phyloP scores from a whole-genome alignment of 1,140 invertebrate genomes.

The Mactra quadrangularis region DNA sequence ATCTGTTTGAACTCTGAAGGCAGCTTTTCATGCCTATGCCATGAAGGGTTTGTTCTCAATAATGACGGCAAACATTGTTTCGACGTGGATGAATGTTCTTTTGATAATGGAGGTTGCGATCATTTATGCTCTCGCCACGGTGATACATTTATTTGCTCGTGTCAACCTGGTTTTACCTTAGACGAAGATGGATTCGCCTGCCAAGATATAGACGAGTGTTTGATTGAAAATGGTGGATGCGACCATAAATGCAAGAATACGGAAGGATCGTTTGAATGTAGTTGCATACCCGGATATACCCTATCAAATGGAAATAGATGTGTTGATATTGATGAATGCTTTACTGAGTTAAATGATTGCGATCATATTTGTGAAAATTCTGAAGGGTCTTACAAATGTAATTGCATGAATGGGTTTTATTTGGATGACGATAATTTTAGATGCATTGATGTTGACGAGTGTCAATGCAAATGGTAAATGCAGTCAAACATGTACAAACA shows the following conservation, averaged over 20 bases:
- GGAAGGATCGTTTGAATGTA: conserved; percentile 48
- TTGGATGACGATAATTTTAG: conserved; percentile 58
- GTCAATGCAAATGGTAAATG: background rate
- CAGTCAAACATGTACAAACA: background rate
- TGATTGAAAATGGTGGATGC: conserved; percentile 56
- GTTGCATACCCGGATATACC: conserved; percentile 33
- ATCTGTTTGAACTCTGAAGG: background rate
- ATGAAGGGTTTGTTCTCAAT: no score
- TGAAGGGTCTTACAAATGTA: conserved; percentile 2
- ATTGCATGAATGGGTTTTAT: background rate
- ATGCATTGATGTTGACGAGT: conserved; percentile 7
- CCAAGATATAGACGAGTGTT: conserved; percentile 61
- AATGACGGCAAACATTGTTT: no score
- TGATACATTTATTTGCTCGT: background rate
- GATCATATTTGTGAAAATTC: background rate
- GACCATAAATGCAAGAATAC: conserved; percentile 56
- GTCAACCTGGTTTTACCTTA: background rate
- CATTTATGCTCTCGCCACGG: background rate
- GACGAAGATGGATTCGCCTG: background rate
- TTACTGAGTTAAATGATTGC: background rate
- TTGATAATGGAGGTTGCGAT: no score
- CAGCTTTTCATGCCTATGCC: background rate
- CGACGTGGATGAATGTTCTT: no score
- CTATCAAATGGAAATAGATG: conserved; percentile 30
- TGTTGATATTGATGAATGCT: conserved; percentile 16